Evolutionary conservation across 2,113 vertebrate species (phyloP).

Genomic region (Haplochromis burtoni): DNA sequence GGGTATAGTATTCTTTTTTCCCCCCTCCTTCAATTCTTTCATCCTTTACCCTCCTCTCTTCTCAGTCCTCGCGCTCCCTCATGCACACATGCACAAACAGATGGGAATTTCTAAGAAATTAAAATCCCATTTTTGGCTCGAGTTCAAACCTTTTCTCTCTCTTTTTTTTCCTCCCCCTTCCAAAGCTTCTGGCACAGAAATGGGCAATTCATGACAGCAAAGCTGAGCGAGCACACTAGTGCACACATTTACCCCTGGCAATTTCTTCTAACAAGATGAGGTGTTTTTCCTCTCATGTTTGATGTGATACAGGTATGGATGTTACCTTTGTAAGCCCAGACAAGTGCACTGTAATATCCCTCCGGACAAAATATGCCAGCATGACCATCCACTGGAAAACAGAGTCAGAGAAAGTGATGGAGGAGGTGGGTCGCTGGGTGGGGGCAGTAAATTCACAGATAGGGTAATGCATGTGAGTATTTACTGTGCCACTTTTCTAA

Average conservation of each 20-base stretch:
- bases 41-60: background rate
- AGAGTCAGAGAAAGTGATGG: background rate
- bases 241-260: constrained; percentile 39
- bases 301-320: constrained; percentile 54
- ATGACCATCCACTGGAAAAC: background rate
- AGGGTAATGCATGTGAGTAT: constrained; percentile 13
- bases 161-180: background rate
- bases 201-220: constrained; percentile 49
- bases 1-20: background rate
- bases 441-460: background rate
- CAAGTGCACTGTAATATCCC: constrained; percentile 31
- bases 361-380: constrained; percentile 10
- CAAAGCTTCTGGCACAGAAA: constrained; percentile 41
- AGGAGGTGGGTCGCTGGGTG: background rate
- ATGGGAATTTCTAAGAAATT: constrained; percentile 64
- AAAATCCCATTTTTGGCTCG: constrained; percentile 57
- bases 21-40: background rate
- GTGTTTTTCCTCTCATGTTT: constrained; percentile 35
- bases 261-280: constrained; percentile 49
- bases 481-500: constrained; percentile 25
- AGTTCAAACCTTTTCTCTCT: constrained; percentile 35
- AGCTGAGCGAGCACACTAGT: constrained; percentile 46
- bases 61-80: background rate
- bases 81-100: constrained; percentile 44
- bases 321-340: constrained; percentile 35